Percentiles rank a stretch among this genome's conserved stretches.
Evolutionary conservation across 92 coral and sea anemone genomes (phyloP).

Genomic region (Galaxea fascicularis): DNA sequence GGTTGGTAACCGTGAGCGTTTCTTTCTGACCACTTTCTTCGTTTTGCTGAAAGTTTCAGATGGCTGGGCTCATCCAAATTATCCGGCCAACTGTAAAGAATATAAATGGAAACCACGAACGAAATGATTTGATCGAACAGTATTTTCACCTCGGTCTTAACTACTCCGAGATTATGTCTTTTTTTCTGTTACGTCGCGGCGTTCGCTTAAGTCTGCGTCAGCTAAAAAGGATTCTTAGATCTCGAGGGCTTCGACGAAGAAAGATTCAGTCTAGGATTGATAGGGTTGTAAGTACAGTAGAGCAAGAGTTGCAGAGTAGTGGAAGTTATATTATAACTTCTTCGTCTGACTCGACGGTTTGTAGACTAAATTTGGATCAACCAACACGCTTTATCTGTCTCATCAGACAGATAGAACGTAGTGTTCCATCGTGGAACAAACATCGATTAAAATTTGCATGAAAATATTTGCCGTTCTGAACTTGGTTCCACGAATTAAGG

Average conservation of each 20-base stretch:
- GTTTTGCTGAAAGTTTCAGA: conserved; percentile 13
- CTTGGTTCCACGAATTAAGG: too few relatives aligned
- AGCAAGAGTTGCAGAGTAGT: conserved; percentile 44
- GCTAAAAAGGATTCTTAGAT: conserved; percentile 19
- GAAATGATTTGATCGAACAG: background rate
- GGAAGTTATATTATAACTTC: conserved; percentile 44
- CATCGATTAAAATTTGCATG: too few relatives aligned
- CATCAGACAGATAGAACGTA: too few relatives aligned
- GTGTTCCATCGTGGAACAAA: too few relatives aligned
- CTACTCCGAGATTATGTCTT: conserved; percentile 36
- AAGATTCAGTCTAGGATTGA: conserved; percentile 21
- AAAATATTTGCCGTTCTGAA: too few relatives aligned
- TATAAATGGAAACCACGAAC: background rate
- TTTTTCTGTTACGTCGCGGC: conserved; percentile 4
- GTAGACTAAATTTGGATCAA: too few relatives aligned
- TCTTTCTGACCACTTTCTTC: conserved; percentile 32
- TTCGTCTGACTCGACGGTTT: too few relatives aligned
- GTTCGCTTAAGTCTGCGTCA: conserved; percentile 34
- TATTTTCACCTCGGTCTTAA: conserved; percentile 31
- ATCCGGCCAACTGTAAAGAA: background rate
- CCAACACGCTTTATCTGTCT: too few relatives aligned
- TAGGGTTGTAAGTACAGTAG: conserved; percentile 23
- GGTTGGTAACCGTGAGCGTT: conserved; percentile 36
- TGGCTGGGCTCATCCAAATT: background rate
- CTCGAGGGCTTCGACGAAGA: conserved; percentile 19